Evolutionary conservation across 2,113 vertebrate genomes (phyloP).

Genomic region (Gulo gulo): DNA sequence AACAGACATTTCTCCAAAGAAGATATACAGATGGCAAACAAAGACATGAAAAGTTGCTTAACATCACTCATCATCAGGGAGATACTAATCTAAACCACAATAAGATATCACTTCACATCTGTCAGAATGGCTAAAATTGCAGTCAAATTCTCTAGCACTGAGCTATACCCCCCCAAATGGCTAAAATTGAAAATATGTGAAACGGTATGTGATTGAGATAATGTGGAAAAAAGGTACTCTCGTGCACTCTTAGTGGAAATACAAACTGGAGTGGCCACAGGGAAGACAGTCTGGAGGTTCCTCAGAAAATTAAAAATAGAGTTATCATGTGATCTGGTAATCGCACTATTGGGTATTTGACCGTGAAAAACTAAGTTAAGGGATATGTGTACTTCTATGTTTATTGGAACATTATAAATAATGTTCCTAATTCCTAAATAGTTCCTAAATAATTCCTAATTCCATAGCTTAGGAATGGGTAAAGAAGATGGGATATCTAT

Average conservation of each 20-base stretch:
- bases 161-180: not conserved
- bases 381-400: not conserved
- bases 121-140: not conserved
- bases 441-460: too few species aligned
- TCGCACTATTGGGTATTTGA: not conserved
- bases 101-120: not conserved
- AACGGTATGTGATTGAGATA: not conserved
- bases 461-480: not conserved
- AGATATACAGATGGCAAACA: too few species aligned
- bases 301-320: not conserved
- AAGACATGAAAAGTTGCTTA: too few species aligned
- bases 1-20: too few species aligned
- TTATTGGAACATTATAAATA: not conserved
- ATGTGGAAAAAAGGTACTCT: not conserved
- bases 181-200: not conserved
- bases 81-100: not conserved
- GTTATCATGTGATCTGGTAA: not conserved
- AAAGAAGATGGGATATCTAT: not conserved
- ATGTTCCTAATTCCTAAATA: too few species aligned
- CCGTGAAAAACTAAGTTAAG: not conserved
- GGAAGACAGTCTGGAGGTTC: not conserved
- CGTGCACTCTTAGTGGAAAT: not conserved
- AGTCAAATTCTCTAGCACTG: not conserved
- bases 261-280: not conserved
- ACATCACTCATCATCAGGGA: too few species aligned